Percentiles rank a stretch among this genome's conserved stretches.
phyloP scores from a whole-genome alignment of 2,113 vertebrate genomes.

The Sebastes schlegelii region DNA sequence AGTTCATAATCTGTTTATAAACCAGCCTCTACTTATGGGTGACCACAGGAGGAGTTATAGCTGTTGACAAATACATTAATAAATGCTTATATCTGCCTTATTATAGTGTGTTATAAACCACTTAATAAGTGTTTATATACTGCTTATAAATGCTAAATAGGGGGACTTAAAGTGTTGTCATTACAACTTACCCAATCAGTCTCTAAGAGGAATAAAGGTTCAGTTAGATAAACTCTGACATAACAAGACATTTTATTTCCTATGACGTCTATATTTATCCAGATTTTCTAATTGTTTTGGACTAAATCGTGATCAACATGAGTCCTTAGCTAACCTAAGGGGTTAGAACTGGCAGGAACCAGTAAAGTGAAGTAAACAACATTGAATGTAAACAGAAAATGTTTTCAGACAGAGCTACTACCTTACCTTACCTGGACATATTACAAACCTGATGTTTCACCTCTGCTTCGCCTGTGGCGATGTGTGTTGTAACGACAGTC shows the following conservation, averaged over 20 bases:
- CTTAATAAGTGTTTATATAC: background rate
- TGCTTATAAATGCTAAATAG: background rate
- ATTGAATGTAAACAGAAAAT: slow-evolving; percentile 34
- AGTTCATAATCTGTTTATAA: background rate
- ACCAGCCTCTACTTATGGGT: background rate
- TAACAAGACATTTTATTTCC: background rate
- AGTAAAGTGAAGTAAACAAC: slow-evolving; percentile 24
- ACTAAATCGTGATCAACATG: background rate
- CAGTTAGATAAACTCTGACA: background rate
- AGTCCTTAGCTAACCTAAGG: background rate
- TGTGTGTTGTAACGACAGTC: slow-evolving; percentile 27
- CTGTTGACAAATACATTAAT: background rate
- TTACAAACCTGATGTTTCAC: slow-evolving; percentile 24
- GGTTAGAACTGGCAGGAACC: background rate
- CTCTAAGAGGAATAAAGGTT: background rate
- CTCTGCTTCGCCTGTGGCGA: slow-evolving; percentile 2
- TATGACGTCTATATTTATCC: background rate
- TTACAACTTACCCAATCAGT: background rate
- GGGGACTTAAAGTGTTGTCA: background rate
- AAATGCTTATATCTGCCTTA: background rate
- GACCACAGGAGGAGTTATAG: background rate
- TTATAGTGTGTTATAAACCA: background rate
- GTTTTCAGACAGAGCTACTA: slow-evolving; percentile 9
- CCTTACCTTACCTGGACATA: slow-evolving; percentile 5
- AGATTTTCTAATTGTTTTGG: background rate